Evolutionary conservation across 2,888 invertebrate species (phyloP), one percentile per base, ranked within the genome.

Genomic region (Melieria omissa): DNA sequence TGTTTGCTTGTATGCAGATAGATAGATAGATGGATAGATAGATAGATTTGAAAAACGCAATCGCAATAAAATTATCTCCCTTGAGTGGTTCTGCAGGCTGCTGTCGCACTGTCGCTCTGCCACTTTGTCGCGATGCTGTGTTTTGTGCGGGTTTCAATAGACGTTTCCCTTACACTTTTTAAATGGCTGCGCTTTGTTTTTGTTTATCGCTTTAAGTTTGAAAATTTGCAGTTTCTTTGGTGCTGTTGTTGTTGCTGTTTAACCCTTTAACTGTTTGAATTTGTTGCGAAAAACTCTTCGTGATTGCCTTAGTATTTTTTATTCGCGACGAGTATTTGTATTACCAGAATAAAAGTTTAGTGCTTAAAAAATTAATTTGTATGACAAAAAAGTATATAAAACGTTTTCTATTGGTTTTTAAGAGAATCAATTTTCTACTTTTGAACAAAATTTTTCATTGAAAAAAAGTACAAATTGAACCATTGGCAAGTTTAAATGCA

Each of bases 271-370:
- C 1, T 52, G 49, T 61, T 61, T 63, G 4, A 46, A 9, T 58
- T 57, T 57, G 6, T 58, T 66, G 66, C 14, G 14, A 61, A 47
- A 41, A 42, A 41, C 69, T 66, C 66, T 46, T 65, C 71, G 14
- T 73, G 49, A 54, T 52, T 71, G 55, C 62, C 68, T 71, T 63
- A 72, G 62, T 57, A 58, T 73, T 58, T 68, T 45, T 67, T 57
- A 47, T 45, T 8, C 46, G 14, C 57, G 41, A 63, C 42, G 60
- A 60, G 1, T 29, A 29, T 29, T 29, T 29, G 29, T 3, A 29
- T 29, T 29, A 29, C 2, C 29, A 29, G 29, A 29, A 29, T 29
- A 29, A 2, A 29, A 3, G 2, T 29, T 2, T 29, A 29, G 29
- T 29, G 29, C 29, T 29, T 29, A 1, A 1, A 29, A 29, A 29